Base-by-base conservation (phyloP, 30 jellyfish, hydroid and myxozoan genomes). In the Aurelia aurita region DNA sequence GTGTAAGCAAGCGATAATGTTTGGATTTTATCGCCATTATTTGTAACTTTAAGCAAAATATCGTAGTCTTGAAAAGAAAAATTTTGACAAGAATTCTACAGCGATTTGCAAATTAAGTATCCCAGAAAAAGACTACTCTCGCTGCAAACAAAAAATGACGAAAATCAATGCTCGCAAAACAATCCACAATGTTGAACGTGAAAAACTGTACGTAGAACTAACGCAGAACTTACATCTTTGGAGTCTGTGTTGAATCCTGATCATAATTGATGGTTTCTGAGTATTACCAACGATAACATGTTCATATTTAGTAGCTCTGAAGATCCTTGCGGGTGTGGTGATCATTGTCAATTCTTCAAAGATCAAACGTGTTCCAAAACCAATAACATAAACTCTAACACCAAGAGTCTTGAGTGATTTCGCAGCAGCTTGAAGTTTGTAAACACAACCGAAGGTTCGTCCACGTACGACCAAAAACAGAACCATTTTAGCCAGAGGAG, bases 291-390 rank as follows among this genome's bases (percentile, higher is more conserved):
- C 32, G 16, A 87, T 67, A 29, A 87, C 82, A 61, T 87, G 96
- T 39, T 77, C 90, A 58, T 87, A 87, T 27, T 54, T 76, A 19
- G 91, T 77, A 28, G 96, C 96, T 68, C 96, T 87, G 96, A 87
- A 87, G 47, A 78, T 73, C 32, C 96, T 62, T 11, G 78, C 58
- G 19, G 96, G 96, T 14, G 72, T 10, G 0, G 96, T 87, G 45
- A 76, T 68, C 90, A 87, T 75, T 7, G 90, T 76, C 82, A 87
- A 49, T 71, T 87, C 96, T 25, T 76, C 89, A 39, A 87, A 73
- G 55, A 87, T 55, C 27, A 67, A 69, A 57, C 88, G 86, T 11
- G 87, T 31, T 5, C 96, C 96, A 57, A 87, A 87, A 3, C 90
- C 96, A 45, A 87, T 60, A 45, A 68, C 78, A 44, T 87, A 87